Evolutionary conservation across 2,797 vertebrate genomes (phyloP).

Genomic region (Cyprinella venusta): DNA sequence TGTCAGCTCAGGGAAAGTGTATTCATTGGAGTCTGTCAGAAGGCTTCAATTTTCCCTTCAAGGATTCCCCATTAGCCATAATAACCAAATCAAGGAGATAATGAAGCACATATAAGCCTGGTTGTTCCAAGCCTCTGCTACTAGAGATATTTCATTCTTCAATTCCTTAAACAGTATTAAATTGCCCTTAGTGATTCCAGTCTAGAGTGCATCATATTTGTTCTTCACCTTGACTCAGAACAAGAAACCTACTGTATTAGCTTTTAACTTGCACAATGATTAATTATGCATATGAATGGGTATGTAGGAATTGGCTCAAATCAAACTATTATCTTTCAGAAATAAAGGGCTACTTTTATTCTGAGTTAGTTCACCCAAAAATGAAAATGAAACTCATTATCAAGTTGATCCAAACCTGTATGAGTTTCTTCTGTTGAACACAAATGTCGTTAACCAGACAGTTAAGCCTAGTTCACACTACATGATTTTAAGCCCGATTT

Average conservation of each 20-base stretch:
- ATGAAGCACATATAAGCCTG: constrained; percentile 44
- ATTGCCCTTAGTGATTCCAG: constrained; percentile 9
- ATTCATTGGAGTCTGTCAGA: constrained; percentile 49
- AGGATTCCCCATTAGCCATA: constrained; percentile 55
- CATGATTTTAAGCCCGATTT: no score
- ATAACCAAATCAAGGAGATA: constrained; percentile 53
- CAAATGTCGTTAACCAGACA: no score
- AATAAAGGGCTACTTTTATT: neutral
- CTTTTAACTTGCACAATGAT: constrained; percentile 7
- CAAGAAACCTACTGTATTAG: constrained; percentile 8
- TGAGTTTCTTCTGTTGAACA: no score
- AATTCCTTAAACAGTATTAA: constrained; percentile 24
- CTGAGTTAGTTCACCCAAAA: no score
- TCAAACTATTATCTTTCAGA: constrained; percentile 2
- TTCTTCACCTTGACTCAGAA: constrained; percentile 12
- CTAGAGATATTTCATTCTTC: constrained; percentile 38
- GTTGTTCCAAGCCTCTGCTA: constrained; percentile 2
- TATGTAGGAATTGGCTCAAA: neutral
- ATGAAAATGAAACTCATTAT: no score
- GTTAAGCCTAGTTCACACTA: no score
- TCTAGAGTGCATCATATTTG: constrained; percentile 15
- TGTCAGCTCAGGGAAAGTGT: constrained; percentile 42
- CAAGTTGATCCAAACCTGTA: no score
- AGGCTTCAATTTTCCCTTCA: constrained; percentile 41
- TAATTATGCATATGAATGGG: neutral